phyloP scores from a whole-genome alignment of 2,797 vertebrate species.

The Holocentrus rufus region DNA sequence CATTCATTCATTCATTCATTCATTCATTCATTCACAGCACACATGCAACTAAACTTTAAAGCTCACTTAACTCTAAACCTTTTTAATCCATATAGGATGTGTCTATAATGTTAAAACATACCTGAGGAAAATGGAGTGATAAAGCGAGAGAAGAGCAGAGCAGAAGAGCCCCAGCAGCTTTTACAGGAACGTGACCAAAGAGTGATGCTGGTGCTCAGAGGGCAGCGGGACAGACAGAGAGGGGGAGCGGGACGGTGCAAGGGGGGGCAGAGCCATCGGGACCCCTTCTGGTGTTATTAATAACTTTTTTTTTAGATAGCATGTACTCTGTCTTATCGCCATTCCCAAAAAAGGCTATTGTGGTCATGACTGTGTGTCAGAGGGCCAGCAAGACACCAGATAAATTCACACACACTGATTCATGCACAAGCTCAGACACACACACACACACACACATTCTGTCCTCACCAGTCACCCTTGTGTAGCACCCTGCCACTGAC shows the following conservation, averaged over 20 bases:
- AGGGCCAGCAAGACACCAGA: slow-evolving; percentile 38
- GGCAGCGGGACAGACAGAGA: slow-evolving; percentile 15
- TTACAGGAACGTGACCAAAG: slow-evolving; percentile 10
- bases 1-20: neutral
- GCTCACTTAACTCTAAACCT: too few relatives aligned
- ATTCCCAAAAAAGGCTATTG: slow-evolving; percentile 72
- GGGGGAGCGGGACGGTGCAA: slow-evolving; percentile 5
- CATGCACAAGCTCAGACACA: neutral
- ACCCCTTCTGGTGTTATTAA: slow-evolving; percentile 77
- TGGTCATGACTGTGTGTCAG: slow-evolving; percentile 15
- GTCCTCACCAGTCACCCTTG: slow-evolving; percentile 15
- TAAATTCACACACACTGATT: slow-evolving; percentile 48
- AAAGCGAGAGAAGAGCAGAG: neutral
- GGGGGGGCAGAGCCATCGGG: slow-evolving; percentile 45
- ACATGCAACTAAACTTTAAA: neutral
- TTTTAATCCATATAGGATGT: neutral
- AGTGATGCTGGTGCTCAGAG: slow-evolving; percentile 31
- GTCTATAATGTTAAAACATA: slow-evolving; percentile 7
- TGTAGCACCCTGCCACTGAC: slow-evolving; percentile 46
- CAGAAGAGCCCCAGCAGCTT: neutral
- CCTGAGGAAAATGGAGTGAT: slow-evolving; percentile 41
- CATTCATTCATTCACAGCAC: neutral
- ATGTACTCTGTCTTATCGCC: slow-evolving; percentile 62
- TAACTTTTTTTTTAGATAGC: slow-evolving; percentile 75
- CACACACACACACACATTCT: neutral